These are phyloP conservation scores for Elephas maximus DNA, from an alignment of 2,113 vertebrate species.

Conservation along the genomic window DNA sequence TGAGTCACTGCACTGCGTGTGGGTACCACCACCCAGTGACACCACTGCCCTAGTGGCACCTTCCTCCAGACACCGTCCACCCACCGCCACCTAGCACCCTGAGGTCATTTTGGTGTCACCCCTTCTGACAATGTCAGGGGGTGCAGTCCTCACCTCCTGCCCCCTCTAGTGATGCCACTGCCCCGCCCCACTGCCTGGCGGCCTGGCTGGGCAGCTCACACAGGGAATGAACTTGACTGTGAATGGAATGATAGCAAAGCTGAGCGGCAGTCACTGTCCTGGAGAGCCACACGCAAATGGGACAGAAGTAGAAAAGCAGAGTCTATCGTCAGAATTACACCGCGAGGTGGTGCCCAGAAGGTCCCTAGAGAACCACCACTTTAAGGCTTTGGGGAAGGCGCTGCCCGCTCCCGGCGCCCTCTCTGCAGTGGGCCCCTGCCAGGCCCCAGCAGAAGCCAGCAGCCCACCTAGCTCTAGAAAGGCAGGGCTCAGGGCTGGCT, in stretches of 20 bases:
- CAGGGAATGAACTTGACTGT: background rate
- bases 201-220: rapidly evolving
- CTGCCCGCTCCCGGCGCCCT: constrained; percentile 57
- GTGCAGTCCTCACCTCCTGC: no score
- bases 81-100: no score
- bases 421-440: background rate
- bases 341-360: constrained; percentile 63
- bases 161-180: no score
- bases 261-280: background rate
- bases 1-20: no score
- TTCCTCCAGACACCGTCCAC: no score
- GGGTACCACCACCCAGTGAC: no score
- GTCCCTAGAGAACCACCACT: constrained; percentile 66
- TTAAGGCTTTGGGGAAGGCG: constrained; percentile 83
- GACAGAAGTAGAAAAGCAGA: background rate
- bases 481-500: constrained; percentile 53
- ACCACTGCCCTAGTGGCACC: no score
- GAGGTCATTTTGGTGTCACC: no score
- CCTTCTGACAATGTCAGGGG: no score
- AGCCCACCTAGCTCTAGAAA: constrained; percentile 34
- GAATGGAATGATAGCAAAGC: background rate
- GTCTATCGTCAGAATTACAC: background rate
- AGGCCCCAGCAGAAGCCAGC: background rate
- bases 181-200: background rate
- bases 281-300: background rate